Base-by-base conservation (phyloP, 1,140 invertebrate genomes). In the Neotoxoptera formosana region DNA sequence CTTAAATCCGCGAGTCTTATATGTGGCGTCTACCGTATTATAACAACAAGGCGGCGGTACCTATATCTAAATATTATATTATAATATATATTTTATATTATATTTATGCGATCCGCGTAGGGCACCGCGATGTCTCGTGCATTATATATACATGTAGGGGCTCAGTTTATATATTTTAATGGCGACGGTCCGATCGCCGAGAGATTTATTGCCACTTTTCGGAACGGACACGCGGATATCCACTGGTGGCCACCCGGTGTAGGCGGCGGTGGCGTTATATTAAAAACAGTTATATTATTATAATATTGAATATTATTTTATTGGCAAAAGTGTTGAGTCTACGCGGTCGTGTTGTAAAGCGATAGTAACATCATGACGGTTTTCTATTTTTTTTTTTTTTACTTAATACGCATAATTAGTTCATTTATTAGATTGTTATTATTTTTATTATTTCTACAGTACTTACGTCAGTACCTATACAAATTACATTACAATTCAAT, bases 131-230 rank as follows among this genome's bases (percentile, higher is more conserved):
- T 36, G n/a, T 53, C 1, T 6, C 83, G 14, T 25, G 2, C 7
- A 4, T 41, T 25, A 21, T 83, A 23, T 83, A 81, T 9, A 9
- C 20, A 23, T 84, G 25, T 86, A 86, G n/a, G 21, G 3, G 36
- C 41, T 84, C 83, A 36, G 25, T n/a, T 47, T 86, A 86, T 86
- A 86, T 45, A 47, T 86, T 86, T 86, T n/a, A 86, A 86, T 47
- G 41, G 25, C 41, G 30, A 47, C 84, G 30, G n/a, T 47, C 84
- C 25, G 45, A 86, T 47, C 41, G 25, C 25, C 14, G 9, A 86
- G 84, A 86, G 84, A 86, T 48, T 86, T 86, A 86, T 86, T 7
- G 9, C 45, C 41, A 41, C 41, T 86, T 86, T 86, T 86, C 84
- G 84, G 84, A 45, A n/a, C 14, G 60, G 36, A 47, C 45, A 48